These are phyloP conservation scores for Protonemura montana DNA, from an alignment of 2,888 invertebrate genomes.

Conservation along the genomic window DNA sequence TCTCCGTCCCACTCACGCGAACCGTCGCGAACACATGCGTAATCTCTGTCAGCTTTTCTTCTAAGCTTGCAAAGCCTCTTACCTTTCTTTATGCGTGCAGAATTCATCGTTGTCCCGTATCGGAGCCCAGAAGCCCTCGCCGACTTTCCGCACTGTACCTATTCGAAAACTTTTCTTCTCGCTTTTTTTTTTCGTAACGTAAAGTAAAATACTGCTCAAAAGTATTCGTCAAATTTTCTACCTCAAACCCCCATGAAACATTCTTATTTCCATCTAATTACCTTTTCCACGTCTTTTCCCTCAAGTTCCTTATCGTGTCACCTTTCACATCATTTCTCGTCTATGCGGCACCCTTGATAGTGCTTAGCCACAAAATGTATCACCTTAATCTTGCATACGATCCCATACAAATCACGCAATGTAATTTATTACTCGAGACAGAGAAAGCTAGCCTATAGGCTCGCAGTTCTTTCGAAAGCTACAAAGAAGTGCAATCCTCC, in stretches of 20 bases:
- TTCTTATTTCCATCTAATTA: constrained; percentile 28
- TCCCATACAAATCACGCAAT: constrained; percentile 17
- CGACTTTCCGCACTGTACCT: not conserved
- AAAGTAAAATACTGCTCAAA: constrained; percentile 23
- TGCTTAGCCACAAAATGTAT: constrained; percentile 28
- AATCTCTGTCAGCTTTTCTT: constrained; percentile 29
- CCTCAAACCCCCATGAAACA: not conserved
- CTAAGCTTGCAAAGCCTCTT: constrained; percentile 26
- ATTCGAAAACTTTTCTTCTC: not conserved
- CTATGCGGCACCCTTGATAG: not conserved
- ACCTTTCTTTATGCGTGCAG: constrained; percentile 25
- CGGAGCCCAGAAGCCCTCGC: not conserved
- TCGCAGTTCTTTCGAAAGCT: not conserved
- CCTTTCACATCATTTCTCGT: constrained; percentile 32
- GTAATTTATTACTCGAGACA: constrained; percentile 22
- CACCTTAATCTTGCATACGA: constrained; percentile 20
- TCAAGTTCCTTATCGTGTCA: not conserved
- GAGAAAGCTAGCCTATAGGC: not conserved
- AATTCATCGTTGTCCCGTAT: not conserved
- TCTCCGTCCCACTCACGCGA: not conserved
- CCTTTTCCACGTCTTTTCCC: constrained; percentile 19
- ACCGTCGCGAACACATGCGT: constrained; percentile 18
- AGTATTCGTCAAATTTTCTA: not conserved
- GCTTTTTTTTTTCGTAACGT: not conserved
- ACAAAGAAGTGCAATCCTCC: constrained; percentile 16